A percentile compares a stretch with the other conserved stretches of the same genome.
These are phyloP conservation scores for Pachliopta kotzebuea DNA, from an alignment of 2,888 invertebrate genomes.

Conservation along the genomic window DNA sequence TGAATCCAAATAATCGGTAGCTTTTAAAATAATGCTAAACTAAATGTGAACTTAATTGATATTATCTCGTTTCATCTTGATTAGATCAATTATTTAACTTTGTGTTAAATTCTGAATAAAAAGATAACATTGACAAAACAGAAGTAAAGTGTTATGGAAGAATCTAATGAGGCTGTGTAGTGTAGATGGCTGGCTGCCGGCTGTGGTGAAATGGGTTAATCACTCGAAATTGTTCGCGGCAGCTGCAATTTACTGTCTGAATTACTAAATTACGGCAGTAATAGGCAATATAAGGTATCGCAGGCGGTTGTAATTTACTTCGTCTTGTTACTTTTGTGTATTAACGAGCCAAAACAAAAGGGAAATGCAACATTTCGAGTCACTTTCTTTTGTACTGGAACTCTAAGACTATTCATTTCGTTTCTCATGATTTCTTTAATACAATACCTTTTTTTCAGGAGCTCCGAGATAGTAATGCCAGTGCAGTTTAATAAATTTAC, in stretches of 20 bases:
- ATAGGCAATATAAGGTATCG: slow-evolving; percentile 46
- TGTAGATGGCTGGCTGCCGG: slow-evolving; percentile 18
- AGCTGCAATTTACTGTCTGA: slow-evolving; percentile 70
- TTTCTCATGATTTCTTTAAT: background rate
- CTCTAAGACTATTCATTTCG: background rate
- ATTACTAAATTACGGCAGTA: slow-evolving; percentile 59
- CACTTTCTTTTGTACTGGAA: background rate
- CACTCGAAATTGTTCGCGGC: slow-evolving; percentile 59
- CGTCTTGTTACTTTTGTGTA: slow-evolving; percentile 36
- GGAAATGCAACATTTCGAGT: slow-evolving; percentile 10
- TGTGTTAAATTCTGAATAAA: background rate
- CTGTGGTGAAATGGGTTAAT: slow-evolving; percentile 61
- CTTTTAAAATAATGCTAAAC: background rate
- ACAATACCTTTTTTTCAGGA: too few species aligned
- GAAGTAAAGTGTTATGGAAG: slow-evolving; percentile 22
- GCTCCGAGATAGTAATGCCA: too few species aligned
- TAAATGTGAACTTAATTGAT: background rate
- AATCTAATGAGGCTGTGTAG: slow-evolving; percentile 23
- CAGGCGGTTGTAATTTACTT: slow-evolving; percentile 40
- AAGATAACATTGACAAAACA: slow-evolving; percentile 5
- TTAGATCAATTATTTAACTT: background rate
- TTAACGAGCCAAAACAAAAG: slow-evolving; percentile 10
- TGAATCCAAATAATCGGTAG: background rate
- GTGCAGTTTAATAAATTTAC: too few species aligned
- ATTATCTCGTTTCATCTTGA: background rate